Evolutionary conservation across 2,797 vertebrate species (phyloP).

Genomic region (Pipistrellus pygmaeus): DNA sequence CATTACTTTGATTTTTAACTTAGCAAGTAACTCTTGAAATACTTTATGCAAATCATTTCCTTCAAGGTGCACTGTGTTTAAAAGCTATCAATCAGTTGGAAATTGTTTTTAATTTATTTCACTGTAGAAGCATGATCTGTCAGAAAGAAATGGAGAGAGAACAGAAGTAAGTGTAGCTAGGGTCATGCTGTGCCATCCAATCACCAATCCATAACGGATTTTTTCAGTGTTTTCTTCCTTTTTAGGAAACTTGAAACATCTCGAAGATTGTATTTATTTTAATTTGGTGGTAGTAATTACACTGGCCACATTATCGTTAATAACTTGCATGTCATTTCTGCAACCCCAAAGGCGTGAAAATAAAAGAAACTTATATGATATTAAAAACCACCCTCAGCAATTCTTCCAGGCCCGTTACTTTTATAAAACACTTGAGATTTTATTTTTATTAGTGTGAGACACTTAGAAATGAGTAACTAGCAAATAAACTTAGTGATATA

Average conservation of each 20-base stretch:
- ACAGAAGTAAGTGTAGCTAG: constrained; percentile 78
- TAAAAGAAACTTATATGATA: constrained; percentile 82
- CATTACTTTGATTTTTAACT: constrained; percentile 89
- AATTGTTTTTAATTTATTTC: constrained; percentile 88
- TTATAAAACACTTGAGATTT: constrained; percentile 89
- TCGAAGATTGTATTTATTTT: constrained; percentile 71
- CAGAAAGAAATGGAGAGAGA: constrained; percentile 76
- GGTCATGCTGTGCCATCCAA: constrained; percentile 52
- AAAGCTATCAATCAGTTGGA: constrained; percentile 84
- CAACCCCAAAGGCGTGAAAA: constrained; percentile 77
- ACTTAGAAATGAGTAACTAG: constrained; percentile 87
- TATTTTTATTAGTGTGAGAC: constrained; percentile 87
- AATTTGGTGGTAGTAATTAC: constrained; percentile 72
- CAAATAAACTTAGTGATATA: constrained; percentile 87
- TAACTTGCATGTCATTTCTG: constrained; percentile 82
- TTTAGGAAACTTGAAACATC: constrained; percentile 53
- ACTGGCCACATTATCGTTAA: constrained; percentile 70
- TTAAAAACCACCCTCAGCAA: constrained; percentile 82
- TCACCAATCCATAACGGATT: constrained; percentile 47
- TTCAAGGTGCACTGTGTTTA: constrained; percentile 87
- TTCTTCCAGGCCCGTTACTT: constrained; percentile 82
- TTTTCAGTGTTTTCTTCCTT: constrained; percentile 47
- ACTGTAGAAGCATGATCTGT: constrained; percentile 78
- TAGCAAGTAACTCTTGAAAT: constrained; percentile 86
- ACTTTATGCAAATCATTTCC: constrained; percentile 87